Evolutionary conservation across 1,140 invertebrate species (phyloP), one percentile per base, ranked within the genome.

Genomic region (Platyscapa corneri): DNA sequence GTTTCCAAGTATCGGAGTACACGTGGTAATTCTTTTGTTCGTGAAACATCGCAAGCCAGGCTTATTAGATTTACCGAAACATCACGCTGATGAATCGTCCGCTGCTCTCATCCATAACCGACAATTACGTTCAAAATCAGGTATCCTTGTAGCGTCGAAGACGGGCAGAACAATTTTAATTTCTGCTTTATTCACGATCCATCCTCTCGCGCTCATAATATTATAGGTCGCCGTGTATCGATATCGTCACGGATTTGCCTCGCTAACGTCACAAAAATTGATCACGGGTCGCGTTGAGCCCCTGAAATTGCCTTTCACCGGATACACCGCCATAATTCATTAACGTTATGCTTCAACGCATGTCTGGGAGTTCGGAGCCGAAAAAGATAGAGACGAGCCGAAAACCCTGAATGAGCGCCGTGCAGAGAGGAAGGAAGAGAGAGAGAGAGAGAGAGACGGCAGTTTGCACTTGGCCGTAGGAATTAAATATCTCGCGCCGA

Each of bases 301-400:
- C 82, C 86, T 84, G 87, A 89, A 90, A 88, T 89, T 89, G 88
- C 90, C 90, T 89, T 90, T 90, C 89, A 89, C 90, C 90, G 90
- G 90, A 90, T 89, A 84, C 79, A 82, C 85, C 86, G 83, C 77
- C 87, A 88, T 88, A 88, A 90, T 90, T 88, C 88, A 88, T 89
- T 89, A 88, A 86, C 87, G 89, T 89, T 88, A 90, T 90, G 89
- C 88, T 89, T 76, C 82, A 88, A 86, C 88, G 88, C 87, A 80
- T 79, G 49, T 49, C 70, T 67, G 84, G 64, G 80, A 86, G 80
- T n/a, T 37, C n/a, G 6, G 16, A 60, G 7, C 60, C 39, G 39
- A 77, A 37, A 77, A 49, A 20, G 49, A 49, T 3, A 39, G 74
- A 49, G 74, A 76, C 14, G 74, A 49, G n/a, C 27, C 32, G 32